phyloP scores from a whole-genome alignment of 1,140 invertebrate genomes.

The Zaprionus davidi region DNA sequence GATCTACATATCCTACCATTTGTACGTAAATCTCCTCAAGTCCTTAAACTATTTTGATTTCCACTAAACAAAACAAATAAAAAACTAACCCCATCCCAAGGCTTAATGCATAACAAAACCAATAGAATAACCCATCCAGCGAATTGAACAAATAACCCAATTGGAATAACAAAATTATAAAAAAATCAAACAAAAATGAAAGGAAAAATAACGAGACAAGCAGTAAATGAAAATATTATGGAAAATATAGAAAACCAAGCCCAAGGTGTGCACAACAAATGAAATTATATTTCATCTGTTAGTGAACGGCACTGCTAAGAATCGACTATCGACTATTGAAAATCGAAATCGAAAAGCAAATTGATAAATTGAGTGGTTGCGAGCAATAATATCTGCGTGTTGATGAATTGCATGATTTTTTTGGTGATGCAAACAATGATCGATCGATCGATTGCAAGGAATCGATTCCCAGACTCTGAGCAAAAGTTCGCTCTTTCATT shows the following conservation, averaged over 20 bases:
- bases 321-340: constrained; percentile 23
- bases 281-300: constrained; percentile 56
- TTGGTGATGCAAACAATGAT: constrained; percentile 83
- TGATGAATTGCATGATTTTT: constrained; percentile 83
- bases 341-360: constrained; percentile 49
- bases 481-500: constrained; percentile 81
- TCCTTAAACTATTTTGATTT: constrained; percentile 32
- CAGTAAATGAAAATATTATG: constrained; percentile 16
- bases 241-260: constrained; percentile 56
- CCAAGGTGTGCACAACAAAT: constrained; percentile 64
- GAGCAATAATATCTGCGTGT: constrained; percentile 85
- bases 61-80: constrained; percentile 22
- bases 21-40: constrained; percentile 59
- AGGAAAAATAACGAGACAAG: constrained; percentile 21
- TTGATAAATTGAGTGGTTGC: constrained; percentile 79
- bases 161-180: constrained; percentile 72
- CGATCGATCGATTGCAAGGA: constrained; percentile 76
- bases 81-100: constrained; percentile 26
- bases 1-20: constrained; percentile 64
- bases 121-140: constrained; percentile 80
- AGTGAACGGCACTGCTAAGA: constrained; percentile 55
- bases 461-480: constrained; percentile 7
- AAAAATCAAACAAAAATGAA: constrained; percentile 33
- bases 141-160: constrained; percentile 51
- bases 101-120: constrained; percentile 71